Evolutionary conservation across 2,113 vertebrate genomes (phyloP).

Genomic region (Hippolais icterina): DNA sequence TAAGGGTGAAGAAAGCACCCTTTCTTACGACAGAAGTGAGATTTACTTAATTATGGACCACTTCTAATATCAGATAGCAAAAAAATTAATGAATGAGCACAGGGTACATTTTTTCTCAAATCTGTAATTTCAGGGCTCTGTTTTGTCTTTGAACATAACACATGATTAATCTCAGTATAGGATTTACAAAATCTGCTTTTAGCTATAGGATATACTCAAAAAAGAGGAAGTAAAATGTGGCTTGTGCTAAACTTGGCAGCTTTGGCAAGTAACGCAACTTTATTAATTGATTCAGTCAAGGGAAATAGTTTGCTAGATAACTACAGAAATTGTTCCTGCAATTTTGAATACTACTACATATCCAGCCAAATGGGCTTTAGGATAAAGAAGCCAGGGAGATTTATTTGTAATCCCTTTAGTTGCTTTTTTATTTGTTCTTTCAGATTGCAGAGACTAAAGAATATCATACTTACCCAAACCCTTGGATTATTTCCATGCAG

Average conservation of each 20-base stretch:
- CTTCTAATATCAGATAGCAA: not conserved
- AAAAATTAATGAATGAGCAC: not conserved
- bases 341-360: not conserved
- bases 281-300: not conserved
- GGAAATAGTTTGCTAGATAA: not conserved
- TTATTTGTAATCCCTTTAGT: conserved; percentile 52
- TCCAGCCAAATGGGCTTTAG: not conserved
- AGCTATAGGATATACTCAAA: not conserved
- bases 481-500: conserved; percentile 25
- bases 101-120: not conserved
- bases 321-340: not conserved
- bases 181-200: conserved; percentile 57
- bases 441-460: conserved; percentile 27
- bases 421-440: conserved; percentile 45
- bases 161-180: conserved; percentile 29
- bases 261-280: conserved; percentile 25
- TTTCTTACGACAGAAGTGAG: not conserved
- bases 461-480: conserved; percentile 33
- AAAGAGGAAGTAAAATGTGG: not conserved
- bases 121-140: conserved; percentile 19
- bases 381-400: conserved; percentile 20
- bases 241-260: conserved; percentile 17
- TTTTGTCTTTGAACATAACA: conserved; percentile 32
- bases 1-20: not conserved
- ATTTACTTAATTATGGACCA: not conserved